Conservation (phyloP, 2,888 invertebrate genomes). For the Lithosia quadra region DNA sequence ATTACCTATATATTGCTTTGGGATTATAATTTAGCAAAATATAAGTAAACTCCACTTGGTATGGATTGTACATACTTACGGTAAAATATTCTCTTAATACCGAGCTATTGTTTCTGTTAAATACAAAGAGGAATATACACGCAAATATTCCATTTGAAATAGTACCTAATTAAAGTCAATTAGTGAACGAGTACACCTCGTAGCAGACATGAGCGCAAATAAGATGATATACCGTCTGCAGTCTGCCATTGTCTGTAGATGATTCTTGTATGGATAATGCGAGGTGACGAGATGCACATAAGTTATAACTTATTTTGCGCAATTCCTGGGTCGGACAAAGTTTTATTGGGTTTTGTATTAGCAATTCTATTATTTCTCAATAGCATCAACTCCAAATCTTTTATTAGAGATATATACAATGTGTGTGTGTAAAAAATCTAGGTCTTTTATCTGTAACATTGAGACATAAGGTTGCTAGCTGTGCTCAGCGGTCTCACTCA, state of each 20-base stretch:
- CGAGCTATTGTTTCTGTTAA: background rate
- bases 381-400: no score
- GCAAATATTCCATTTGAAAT: background rate
- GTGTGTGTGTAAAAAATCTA: no score
- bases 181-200: background rate
- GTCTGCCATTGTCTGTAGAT: background rate
- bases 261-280: background rate
- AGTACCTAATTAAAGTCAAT: conserved; percentile 3
- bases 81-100: background rate
- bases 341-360: background rate
- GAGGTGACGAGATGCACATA: background rate
- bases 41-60: background rate
- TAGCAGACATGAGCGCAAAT: background rate
- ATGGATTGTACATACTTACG: background rate
- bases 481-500: no score
- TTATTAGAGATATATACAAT: no score
- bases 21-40: background rate
- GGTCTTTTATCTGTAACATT: no score
- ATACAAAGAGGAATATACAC: background rate
- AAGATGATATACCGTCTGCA: background rate
- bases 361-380: no score
- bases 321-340: background rate
- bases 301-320: background rate
- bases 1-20: no score
- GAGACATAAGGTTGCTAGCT: no score